Evolutionary conservation across 2,888 invertebrate genomes (phyloP).

Genomic region (Apeira syringaria): DNA sequence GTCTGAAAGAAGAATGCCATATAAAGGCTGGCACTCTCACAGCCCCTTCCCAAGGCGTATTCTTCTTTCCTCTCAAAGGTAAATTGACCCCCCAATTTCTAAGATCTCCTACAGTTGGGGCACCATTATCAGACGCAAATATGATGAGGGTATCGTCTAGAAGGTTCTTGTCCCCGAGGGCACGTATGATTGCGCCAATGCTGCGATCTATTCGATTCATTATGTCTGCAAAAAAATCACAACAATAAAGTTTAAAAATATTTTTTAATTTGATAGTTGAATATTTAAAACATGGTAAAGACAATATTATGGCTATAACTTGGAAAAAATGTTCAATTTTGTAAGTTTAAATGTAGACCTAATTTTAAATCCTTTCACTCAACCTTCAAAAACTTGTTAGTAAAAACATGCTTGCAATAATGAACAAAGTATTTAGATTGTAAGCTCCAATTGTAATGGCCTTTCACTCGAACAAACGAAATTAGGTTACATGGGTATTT

Average conservation of each 20-base stretch:
- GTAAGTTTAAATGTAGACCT: conserved; percentile 11
- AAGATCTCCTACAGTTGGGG: conserved; percentile 89
- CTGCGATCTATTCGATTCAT: conserved; percentile 92
- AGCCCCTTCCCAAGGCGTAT: conserved; percentile 93
- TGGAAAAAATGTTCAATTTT: too few species aligned
- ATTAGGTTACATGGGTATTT: too few species aligned
- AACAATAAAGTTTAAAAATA: too few species aligned
- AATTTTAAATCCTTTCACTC: conserved; percentile 21
- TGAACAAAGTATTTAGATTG: conserved; percentile 8
- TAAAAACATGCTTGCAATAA: conserved; percentile 17
- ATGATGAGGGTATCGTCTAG: conserved; percentile 92
- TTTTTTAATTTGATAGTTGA: too few species aligned
- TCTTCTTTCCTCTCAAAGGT: conserved; percentile 92
- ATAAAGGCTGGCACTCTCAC: conserved; percentile 90
- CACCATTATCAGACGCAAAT: conserved; percentile 96
- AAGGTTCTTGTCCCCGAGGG: conserved; percentile 86
- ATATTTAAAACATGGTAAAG: too few species aligned
- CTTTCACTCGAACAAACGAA: conserved; percentile 20
- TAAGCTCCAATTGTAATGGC: conserved; percentile 14
- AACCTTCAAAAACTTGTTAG: conserved; percentile 21
- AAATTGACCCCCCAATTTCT: conserved; percentile 91
- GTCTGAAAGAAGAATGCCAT: conserved; percentile 85
- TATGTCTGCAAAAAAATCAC: conserved; percentile 77
- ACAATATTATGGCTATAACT: too few species aligned
- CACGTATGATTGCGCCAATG: conserved; percentile 89